A percentile compares a stretch with the other conserved stretches of the same genome.
These are phyloP conservation scores for Tinamus guttatus DNA, from an alignment of 2,113 vertebrate genomes.

Conservation along the genomic window DNA sequence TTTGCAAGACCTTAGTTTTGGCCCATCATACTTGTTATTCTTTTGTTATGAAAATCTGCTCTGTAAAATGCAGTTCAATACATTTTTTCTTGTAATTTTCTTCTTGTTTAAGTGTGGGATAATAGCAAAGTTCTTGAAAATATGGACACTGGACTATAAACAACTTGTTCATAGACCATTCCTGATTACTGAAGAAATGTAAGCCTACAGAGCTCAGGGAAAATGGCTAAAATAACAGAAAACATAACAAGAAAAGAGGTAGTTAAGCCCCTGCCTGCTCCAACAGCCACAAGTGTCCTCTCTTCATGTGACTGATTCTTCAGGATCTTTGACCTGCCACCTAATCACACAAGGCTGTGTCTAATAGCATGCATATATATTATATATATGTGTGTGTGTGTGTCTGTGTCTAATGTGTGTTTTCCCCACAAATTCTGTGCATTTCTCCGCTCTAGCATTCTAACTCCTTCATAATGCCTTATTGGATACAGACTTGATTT, in stretches of 20 bases:
- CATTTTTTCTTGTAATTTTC: neutral
- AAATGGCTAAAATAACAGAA: neutral
- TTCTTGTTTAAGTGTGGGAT: neutral
- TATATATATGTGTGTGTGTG: too few species aligned
- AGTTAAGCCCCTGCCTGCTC: neutral
- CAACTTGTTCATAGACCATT: neutral
- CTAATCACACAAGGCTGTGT: neutral
- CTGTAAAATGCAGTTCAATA: neutral
- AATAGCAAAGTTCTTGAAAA: neutral
- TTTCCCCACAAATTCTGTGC: too few species aligned
- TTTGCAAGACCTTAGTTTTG: neutral
- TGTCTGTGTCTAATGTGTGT: too few species aligned
- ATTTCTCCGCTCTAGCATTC: too few species aligned
- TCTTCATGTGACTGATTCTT: neutral
- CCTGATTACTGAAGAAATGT: neutral
- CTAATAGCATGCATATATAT: too few species aligned
- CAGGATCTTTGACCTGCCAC: neutral
- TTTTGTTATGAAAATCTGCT: neutral
- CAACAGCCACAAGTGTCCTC: neutral
- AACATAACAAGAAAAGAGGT: neutral
- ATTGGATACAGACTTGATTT: neutral
- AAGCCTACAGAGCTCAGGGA: neutral
- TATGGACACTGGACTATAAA: neutral
- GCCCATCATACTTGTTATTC: neutral
- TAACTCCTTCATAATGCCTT: too few species aligned